Percentiles rank a stretch among this genome's conserved stretches.
These are phyloP conservation scores for Hemitrygon akajei DNA, from an alignment of 2,797 vertebrate species.

Conservation along the genomic window DNA sequence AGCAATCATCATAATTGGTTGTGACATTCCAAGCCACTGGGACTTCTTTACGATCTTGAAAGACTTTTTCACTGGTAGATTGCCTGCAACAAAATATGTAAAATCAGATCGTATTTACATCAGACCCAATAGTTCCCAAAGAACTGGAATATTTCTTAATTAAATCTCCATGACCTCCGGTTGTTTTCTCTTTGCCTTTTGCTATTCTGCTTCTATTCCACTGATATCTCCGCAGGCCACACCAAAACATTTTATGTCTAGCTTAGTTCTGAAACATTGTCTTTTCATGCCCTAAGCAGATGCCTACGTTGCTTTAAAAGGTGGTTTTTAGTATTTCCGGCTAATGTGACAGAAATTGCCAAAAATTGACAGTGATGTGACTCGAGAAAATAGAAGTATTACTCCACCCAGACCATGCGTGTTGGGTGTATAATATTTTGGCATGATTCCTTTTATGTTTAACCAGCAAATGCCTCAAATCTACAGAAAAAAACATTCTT, in stretches of 20 bases:
- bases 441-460: neutral
- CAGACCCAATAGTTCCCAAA: too few species aligned
- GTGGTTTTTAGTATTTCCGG: neutral
- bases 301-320: neutral
- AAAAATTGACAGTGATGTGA: neutral
- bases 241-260: neutral
- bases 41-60: neutral
- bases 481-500: neutral
- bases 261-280: neutral
- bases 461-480: neutral
- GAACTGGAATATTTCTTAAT: too few species aligned
- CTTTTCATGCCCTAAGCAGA: neutral
- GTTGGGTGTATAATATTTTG: neutral
- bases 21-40: neutral
- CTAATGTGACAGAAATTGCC: neutral
- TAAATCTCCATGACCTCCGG: neutral
- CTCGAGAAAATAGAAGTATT: neutral
- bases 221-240: neutral
- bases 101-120: too few species aligned
- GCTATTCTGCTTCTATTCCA: neutral
- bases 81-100: neutral
- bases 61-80: neutral
- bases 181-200: neutral
- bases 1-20: neutral
- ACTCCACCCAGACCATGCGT: too few species aligned